Conservation (phyloP, 2,888 invertebrate genomes). For the Chirona hameri region DNA sequence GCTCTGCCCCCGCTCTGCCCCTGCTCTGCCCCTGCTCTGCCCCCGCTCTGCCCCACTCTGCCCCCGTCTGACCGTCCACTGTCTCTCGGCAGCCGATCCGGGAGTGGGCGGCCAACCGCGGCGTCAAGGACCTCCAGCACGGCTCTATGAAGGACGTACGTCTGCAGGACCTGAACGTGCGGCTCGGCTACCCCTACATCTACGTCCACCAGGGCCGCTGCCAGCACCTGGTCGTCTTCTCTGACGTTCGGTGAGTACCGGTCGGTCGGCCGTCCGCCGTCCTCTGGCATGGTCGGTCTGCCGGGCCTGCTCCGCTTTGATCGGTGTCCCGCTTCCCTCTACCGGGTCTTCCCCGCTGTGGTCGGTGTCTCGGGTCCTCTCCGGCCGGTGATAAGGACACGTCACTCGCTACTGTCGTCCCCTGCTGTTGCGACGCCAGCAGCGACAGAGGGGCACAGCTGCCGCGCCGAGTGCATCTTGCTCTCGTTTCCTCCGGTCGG, state of each 20-base stretch:
- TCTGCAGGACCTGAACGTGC: conserved; percentile 54
- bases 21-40: too few relatives aligned
- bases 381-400: too few relatives aligned
- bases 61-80: too few relatives aligned
- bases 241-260: conserved; percentile 40
- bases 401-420: not conserved
- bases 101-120: conserved; percentile 57
- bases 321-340: too few relatives aligned
- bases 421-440: not conserved
- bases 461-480: not conserved
- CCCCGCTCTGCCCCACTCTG: too few relatives aligned
- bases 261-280: conserved; percentile 35
- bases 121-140: conserved; percentile 53
- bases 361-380: too few relatives aligned
- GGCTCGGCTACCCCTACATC: conserved; percentile 65
- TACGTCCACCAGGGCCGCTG: conserved; percentile 56
- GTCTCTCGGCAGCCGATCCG: conserved; percentile 50
- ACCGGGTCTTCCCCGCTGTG: too few relatives aligned
- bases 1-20: too few relatives aligned
- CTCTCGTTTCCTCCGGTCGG: not conserved
- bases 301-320: too few relatives aligned
- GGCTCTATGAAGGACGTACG: conserved; percentile 56
- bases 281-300: not conserved
- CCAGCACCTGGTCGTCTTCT: conserved; percentile 50
- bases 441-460: not conserved